phyloP scores from a whole-genome alignment of 2,888 invertebrate genomes.

The Caenorhabditis parvicauda region DNA sequence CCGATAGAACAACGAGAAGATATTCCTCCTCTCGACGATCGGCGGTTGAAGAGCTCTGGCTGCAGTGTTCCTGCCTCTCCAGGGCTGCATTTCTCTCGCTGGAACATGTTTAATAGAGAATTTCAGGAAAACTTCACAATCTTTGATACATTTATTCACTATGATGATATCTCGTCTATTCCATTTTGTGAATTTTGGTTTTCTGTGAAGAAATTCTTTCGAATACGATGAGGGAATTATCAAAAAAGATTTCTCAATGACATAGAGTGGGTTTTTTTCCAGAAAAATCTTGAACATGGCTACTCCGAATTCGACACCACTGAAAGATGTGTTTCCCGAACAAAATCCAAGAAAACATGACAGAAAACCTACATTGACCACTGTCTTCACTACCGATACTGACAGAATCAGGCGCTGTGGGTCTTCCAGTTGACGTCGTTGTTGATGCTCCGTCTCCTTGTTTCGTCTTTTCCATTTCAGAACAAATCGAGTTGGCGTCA shows the following conservation, averaged over 20 bases:
- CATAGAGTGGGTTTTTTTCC: neutral
- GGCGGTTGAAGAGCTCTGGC: conserved; percentile 57
- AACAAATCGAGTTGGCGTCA: conserved; percentile 34
- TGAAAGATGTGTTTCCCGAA: neutral
- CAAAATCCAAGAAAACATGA: neutral
- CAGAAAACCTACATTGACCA: conserved; percentile 23
- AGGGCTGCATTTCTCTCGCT: conserved; percentile 34
- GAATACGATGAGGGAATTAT: no score
- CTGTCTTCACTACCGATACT: conserved; percentile 52
- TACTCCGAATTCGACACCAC: neutral
- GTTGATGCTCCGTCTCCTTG: conserved; percentile 10
- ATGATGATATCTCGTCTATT: no score
- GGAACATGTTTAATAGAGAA: no score
- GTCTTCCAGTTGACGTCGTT: conserved; percentile 3
- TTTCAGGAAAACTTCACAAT: neutral
- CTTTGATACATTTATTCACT: neutral
- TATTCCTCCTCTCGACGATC: conserved; percentile 54
- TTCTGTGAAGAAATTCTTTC: no score
- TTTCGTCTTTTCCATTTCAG: conserved; percentile 20
- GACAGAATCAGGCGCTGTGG: conserved; percentile 34
- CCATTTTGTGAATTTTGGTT: no score
- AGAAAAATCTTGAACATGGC: neutral
- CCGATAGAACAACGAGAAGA: conserved; percentile 54
- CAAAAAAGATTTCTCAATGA: no score
- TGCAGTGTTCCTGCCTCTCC: conserved; percentile 52